Base-by-base conservation (phyloP, 2,888 invertebrate species). In the Coelogynopora nodosa region DNA sequence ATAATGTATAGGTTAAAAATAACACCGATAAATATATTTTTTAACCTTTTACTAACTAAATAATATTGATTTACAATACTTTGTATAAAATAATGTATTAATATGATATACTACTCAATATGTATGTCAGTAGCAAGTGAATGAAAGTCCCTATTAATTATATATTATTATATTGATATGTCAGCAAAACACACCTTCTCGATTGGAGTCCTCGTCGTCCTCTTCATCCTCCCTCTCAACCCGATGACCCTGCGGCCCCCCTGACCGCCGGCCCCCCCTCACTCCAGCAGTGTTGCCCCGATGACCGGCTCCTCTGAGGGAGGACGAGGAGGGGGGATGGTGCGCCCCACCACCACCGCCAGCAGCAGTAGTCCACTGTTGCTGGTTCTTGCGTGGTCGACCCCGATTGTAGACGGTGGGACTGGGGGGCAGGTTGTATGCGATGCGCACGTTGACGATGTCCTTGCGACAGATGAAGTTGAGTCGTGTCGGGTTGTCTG, bases 371-470 rank as follows among this genome's bases (percentile, higher is more conserved):
- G n/a, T n/a, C n/a, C n/a, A n/a, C n/a, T n/a, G n/a, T n/a, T n/a
- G n/a, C 23, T 74, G 74, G 27, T 74, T 74, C 30, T 82, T 82
- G 2, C 82, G 23, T 1, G 82, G 82, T 23, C 82, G 82, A 30
- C 82, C 82, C 29, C 82, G 82, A 23, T 82, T 82, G 82, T 82
- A 82, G 82, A 82, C 29, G 2, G 82, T 82, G 27, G 82, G 82
- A 29, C 30, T 31, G 1, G 82, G 82, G 27, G 82, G 82, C 13
- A 82, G 82, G 29, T 29, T 82, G 82, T 82, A 82, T 2, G 82
- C 82, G 29, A 82, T 31, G n/a, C 82, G 82, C n/a, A 82, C 82
- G 82, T 82, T 82, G 5, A 82, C 82, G 2, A 82, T 31, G 31
- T 82, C 82, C 31, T 82, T 82, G 5, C 82, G 82, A 13, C 30